Percentiles rank a stretch among this genome's conserved stretches.
These are phyloP conservation scores for Oxyscelio sp. DNA, from an alignment of 2,888 invertebrate genomes.

Conservation along the genomic window DNA sequence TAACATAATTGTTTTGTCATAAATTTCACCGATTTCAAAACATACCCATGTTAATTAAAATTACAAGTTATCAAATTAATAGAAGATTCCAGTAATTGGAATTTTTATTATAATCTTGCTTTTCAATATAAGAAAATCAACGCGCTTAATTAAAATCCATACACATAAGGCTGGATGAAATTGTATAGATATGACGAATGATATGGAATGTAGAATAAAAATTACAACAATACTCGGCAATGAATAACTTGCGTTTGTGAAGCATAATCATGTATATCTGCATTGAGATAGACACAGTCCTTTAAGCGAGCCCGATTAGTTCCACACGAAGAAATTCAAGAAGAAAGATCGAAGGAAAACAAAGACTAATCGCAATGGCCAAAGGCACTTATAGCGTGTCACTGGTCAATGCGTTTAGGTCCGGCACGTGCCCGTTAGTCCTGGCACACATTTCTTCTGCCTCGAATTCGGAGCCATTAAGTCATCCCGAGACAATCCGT, in stretches of 20 bases:
- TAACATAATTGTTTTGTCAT: too few species aligned
- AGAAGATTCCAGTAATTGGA: neutral
- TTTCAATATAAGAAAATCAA: neutral
- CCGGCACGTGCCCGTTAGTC: slow-evolving; percentile 72
- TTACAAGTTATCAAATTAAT: too few species aligned
- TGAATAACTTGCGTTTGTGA: slow-evolving; percentile 30
- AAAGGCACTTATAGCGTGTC: slow-evolving; percentile 65
- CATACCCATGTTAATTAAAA: too few species aligned
- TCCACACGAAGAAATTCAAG: slow-evolving; percentile 66
- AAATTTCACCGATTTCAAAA: too few species aligned
- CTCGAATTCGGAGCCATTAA: slow-evolving; percentile 36
- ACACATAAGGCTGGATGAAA: neutral
- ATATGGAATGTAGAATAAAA: slow-evolving; percentile 13
- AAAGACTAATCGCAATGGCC: slow-evolving; percentile 72
- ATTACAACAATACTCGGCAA: slow-evolving; percentile 25
- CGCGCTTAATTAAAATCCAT: slow-evolving; percentile 23
- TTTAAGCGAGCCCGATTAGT: slow-evolving; percentile 61
- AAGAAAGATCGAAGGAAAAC: slow-evolving; percentile 67
- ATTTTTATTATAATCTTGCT: slow-evolving; percentile 10
- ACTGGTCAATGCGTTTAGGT: slow-evolving; percentile 59
- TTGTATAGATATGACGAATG: slow-evolving; percentile 21
- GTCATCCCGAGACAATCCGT: too few species aligned
- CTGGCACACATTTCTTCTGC: slow-evolving; percentile 42
- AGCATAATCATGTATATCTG: slow-evolving; percentile 19
- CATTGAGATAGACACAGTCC: slow-evolving; percentile 17